Percentiles rank a stretch among this genome's conserved stretches.
Evolutionary conservation across 1,140 invertebrate genomes (phyloP).

Genomic region (Macrocentrus cingulum): DNA sequence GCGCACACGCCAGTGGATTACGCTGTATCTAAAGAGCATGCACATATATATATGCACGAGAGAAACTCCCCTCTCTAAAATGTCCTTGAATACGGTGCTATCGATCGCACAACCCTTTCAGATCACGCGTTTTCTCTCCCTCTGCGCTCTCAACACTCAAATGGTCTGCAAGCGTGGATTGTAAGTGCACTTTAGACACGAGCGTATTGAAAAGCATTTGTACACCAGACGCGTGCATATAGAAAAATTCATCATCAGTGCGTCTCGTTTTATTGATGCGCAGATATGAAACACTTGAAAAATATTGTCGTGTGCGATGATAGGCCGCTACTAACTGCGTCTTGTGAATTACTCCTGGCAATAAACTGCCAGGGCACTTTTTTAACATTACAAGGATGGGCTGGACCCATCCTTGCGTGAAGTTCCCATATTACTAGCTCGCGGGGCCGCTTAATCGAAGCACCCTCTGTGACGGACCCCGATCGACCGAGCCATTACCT

Average conservation of each 20-base stretch:
- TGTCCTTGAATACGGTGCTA: conserved; percentile 22
- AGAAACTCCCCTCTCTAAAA: conserved; percentile 9
- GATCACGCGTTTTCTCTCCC: background rate
- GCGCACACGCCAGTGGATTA: background rate
- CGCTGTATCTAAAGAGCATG: conserved; percentile 11
- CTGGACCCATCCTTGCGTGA: conserved; percentile 30
- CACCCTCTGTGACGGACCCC: conserved; percentile 33
- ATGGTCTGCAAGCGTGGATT: too few species aligned
- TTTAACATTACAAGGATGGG: conserved; percentile 30
- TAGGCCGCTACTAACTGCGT: too few species aligned
- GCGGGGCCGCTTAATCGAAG: conserved; percentile 29
- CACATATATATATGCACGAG: too few species aligned
- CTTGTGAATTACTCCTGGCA: conserved; percentile 21
- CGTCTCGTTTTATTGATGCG: too few species aligned
- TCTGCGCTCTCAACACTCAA: background rate
- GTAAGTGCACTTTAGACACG: too few species aligned
- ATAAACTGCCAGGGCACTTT: conserved; percentile 26
- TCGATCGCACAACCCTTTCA: conserved; percentile 22
- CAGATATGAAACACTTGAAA: too few species aligned
- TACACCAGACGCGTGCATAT: too few species aligned
- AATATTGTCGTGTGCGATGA: too few species aligned
- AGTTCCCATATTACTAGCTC: conserved; percentile 31
- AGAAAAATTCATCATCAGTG: too few species aligned
- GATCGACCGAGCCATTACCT: conserved; percentile 24
- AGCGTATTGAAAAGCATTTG: too few species aligned